Conservation (phyloP, 2,797 vertebrate species). For the Lutjanus argentimaculatus region DNA sequence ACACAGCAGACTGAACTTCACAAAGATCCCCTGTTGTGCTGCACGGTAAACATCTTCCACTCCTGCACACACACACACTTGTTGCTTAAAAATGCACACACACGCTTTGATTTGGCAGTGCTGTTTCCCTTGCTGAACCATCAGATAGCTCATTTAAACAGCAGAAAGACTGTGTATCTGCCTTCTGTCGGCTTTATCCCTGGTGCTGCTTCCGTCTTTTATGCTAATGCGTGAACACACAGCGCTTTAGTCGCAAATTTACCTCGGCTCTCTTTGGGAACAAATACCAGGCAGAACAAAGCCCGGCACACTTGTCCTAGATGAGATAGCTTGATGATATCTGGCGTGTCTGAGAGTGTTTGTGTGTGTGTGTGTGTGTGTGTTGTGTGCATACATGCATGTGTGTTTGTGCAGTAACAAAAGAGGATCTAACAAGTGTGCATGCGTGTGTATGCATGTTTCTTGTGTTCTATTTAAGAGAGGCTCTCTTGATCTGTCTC, state of each 20-base stretch:
- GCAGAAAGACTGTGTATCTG: conserved; percentile 28
- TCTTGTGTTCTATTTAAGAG: conserved; percentile 57
- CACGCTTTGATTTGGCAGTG: conserved; percentile 58
- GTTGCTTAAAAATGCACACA: conserved; percentile 46
- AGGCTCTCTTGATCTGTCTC: conserved; percentile 54
- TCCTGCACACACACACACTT: conserved; percentile 43
- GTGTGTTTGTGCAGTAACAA: conserved; percentile 36
- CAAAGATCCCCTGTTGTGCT: conserved; percentile 41
- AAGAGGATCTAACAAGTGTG: conserved; percentile 54
- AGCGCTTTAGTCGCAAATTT: conserved; percentile 51
- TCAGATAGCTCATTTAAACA: conserved; percentile 67
- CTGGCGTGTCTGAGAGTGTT: conserved; percentile 18
- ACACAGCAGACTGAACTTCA: conserved; percentile 36
- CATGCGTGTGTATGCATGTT: conserved; percentile 32
- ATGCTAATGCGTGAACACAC: conserved; percentile 65
- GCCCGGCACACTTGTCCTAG: conserved; percentile 50
- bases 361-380: conserved; percentile 1
- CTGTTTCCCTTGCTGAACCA: conserved; percentile 37
- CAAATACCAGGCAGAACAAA: conserved; percentile 68
- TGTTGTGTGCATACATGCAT: neutral
- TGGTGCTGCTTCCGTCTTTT: conserved; percentile 44
- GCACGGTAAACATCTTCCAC: conserved; percentile 44
- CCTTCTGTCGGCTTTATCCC: conserved; percentile 38
- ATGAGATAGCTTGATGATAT: conserved; percentile 60
- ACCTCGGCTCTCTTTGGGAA: conserved; percentile 58